Evolutionary conservation across 2,797 vertebrate species (phyloP).

Genomic region (Phalloptychus januarius): DNA sequence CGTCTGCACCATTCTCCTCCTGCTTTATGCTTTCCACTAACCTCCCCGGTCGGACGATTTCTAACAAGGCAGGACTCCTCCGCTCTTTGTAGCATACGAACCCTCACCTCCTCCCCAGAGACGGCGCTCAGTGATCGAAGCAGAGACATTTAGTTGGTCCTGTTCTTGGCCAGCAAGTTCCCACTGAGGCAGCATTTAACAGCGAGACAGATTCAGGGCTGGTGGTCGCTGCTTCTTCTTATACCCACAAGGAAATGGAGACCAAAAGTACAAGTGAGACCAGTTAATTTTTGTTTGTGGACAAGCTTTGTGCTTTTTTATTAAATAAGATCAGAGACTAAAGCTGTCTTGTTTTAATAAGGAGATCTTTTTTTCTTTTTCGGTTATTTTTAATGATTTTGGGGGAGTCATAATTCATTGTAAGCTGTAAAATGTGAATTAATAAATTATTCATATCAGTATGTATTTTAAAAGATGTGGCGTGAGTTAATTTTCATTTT

Average conservation of each 20-base stretch:
- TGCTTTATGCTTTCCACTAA: slow-evolving; percentile 97
- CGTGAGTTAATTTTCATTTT: neutral
- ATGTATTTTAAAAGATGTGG: slow-evolving; percentile 54
- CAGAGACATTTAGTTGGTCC: slow-evolving; percentile 63
- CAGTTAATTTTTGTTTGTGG: slow-evolving; percentile 69
- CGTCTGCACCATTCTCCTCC: slow-evolving; percentile 92
- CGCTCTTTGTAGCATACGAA: slow-evolving; percentile 46
- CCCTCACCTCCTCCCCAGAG: slow-evolving; percentile 31
- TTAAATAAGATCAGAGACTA: slow-evolving; percentile 26
- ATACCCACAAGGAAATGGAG: slow-evolving; percentile 53
- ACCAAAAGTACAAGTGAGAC: slow-evolving; percentile 72
- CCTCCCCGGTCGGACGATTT: slow-evolving; percentile 56
- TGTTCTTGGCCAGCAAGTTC: slow-evolving; percentile 68
- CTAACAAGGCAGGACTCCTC: slow-evolving; percentile 42
- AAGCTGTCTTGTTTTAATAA: slow-evolving; percentile 48
- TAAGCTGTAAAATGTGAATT: slow-evolving; percentile 80
- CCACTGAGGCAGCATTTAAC: slow-evolving; percentile 70
- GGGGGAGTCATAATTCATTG: slow-evolving; percentile 48
- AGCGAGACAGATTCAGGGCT: slow-evolving; percentile 53
- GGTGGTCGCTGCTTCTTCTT: slow-evolving; percentile 43
- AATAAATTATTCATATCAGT: slow-evolving; percentile 85
- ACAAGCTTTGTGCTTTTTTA: slow-evolving; percentile 24
- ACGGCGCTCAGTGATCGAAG: slow-evolving; percentile 46
- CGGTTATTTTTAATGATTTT: slow-evolving; percentile 69
- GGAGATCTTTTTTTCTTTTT: slow-evolving; percentile 72